Evolutionary conservation across 1,140 invertebrate species (phyloP).

Genomic region (Papilio glaucus): DNA sequence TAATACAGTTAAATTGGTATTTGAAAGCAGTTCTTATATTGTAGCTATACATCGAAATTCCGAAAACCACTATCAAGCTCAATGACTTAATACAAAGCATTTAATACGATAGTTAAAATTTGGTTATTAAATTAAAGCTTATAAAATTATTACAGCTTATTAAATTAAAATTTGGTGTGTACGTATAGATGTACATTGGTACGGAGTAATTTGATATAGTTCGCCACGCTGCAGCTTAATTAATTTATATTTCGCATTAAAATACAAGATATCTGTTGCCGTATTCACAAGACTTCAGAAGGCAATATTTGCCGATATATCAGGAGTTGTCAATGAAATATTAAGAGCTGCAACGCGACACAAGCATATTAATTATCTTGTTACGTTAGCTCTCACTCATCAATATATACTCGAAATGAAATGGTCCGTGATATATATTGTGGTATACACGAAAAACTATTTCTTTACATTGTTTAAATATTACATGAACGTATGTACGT

Average conservation of each 20-base stretch:
- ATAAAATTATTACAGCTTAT: too few relatives aligned
- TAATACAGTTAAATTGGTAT: too few relatives aligned
- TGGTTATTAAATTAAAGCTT: too few relatives aligned
- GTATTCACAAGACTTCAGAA: slow-evolving; percentile 10
- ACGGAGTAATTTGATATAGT: background rate
- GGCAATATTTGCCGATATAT: background rate
- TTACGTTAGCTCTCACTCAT: background rate
- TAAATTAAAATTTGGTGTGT: too few relatives aligned
- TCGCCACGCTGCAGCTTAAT: background rate
- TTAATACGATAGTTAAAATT: too few relatives aligned
- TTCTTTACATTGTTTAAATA: background rate
- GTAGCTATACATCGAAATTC: too few relatives aligned
- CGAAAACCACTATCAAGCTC: too few relatives aligned
- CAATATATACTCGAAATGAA: too few relatives aligned
- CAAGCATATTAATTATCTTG: background rate
- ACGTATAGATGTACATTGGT: background rate
- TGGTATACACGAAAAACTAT: background rate
- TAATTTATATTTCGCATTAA: slow-evolving; percentile 10
- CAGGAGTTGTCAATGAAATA: background rate
- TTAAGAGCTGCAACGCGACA: background rate
- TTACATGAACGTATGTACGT: background rate
- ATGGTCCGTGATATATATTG: background rate
- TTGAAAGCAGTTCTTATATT: too few relatives aligned
- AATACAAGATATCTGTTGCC: background rate
- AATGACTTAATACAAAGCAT: too few relatives aligned